These are phyloP conservation scores for Muntiacus muntjak DNA, from an alignment of 2,113 vertebrate species.

Conservation along the genomic window DNA sequence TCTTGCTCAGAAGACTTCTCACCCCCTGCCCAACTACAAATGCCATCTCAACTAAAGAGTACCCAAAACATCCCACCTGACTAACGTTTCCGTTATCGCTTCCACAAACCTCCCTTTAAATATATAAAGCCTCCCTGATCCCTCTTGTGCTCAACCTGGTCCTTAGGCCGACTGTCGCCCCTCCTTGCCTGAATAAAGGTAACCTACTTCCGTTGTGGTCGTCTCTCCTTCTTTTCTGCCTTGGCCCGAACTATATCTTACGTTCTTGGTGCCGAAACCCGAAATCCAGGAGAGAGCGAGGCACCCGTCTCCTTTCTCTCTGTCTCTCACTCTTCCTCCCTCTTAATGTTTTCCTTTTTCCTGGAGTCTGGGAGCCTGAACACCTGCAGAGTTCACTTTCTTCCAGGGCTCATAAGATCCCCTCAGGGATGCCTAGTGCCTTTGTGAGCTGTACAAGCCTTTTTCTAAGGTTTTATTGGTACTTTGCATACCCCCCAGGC, in stretches of 20 bases:
- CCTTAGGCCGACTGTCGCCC: background rate
- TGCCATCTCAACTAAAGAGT: background rate
- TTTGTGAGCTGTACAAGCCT: background rate
- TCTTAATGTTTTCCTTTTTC: background rate
- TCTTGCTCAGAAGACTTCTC: background rate
- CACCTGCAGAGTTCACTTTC: background rate
- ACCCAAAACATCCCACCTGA: background rate
- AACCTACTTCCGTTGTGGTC: background rate
- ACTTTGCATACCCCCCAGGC: background rate
- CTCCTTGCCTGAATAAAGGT: background rate
- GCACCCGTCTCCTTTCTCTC: background rate
- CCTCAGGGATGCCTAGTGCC: background rate
- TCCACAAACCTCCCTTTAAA: background rate
- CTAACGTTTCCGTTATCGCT: background rate
- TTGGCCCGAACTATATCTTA: background rate
- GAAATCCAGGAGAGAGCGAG: background rate
- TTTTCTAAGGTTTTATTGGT: background rate
- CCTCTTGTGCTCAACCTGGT: background rate
- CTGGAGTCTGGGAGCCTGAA: background rate
- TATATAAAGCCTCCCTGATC: background rate
- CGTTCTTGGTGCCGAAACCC: background rate
- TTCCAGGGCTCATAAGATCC: background rate
- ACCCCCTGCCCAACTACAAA: background rate
- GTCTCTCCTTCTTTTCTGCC: background rate
- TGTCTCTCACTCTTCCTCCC: background rate